Percentiles rank a stretch among this genome's conserved stretches.
These are phyloP conservation scores for Ips nitidus DNA, from an alignment of 1,140 invertebrate species.

Conservation along the genomic window DNA sequence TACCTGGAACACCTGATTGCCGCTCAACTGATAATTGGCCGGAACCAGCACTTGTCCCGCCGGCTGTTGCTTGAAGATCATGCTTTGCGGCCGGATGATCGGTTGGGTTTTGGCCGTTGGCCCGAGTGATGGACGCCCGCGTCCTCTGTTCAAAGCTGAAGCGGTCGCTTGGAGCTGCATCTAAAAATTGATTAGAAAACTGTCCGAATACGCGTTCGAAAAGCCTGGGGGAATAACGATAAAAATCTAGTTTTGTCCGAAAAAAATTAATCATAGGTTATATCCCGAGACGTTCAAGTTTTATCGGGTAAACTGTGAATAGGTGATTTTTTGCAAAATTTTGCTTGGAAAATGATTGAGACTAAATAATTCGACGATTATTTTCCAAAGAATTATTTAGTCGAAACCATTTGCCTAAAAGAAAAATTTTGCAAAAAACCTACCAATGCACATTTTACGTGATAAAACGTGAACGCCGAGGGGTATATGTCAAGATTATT, in stretches of 20 bases:
- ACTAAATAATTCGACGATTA: too few species aligned
- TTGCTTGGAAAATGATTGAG: too few species aligned
- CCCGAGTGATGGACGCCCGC: slow-evolving; percentile 51
- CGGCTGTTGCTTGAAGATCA: slow-evolving; percentile 62
- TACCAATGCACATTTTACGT: too few species aligned
- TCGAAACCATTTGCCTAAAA: too few species aligned
- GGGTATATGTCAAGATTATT: too few species aligned
- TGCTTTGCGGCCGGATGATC: slow-evolving; percentile 48
- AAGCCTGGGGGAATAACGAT: neutral
- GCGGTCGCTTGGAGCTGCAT: slow-evolving; percentile 37
- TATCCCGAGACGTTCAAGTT: too few species aligned
- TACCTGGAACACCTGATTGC: slow-evolving; percentile 66
- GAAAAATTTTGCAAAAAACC: too few species aligned
- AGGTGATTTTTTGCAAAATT: too few species aligned
- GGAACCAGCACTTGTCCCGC: slow-evolving; percentile 59
- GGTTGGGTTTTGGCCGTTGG: slow-evolving; percentile 36
- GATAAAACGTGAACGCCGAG: too few species aligned
- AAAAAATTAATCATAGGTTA: neutral
- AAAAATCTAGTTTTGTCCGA: neutral
- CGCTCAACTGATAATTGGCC: slow-evolving; percentile 61
- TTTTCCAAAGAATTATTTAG: too few species aligned
- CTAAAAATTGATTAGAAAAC: slow-evolving; percentile 15
- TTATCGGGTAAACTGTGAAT: too few species aligned
- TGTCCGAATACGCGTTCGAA: neutral
- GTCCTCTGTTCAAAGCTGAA: slow-evolving; percentile 46